These are phyloP conservation scores for Atethmia centrago DNA, from an alignment of 2,888 invertebrate species.

Conservation along the genomic window DNA sequence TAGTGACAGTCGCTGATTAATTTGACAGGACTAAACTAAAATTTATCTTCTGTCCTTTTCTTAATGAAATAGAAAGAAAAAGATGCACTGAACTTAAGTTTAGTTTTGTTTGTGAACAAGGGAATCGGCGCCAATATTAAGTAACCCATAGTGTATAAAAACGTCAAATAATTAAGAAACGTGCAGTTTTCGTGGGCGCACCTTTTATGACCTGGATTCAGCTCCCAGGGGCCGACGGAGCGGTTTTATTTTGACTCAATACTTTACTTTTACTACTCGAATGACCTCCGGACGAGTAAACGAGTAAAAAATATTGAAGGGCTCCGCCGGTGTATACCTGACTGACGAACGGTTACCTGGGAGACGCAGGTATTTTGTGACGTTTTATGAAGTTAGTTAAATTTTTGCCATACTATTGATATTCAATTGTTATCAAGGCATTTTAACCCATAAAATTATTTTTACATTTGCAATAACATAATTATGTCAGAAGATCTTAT, in stretches of 20 bases:
- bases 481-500: neutral
- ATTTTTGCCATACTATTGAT: neutral
- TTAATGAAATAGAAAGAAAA: too few species aligned
- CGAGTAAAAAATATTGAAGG: slow-evolving; percentile 77
- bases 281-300: slow-evolving; percentile 83
- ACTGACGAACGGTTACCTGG: slow-evolving; percentile 64
- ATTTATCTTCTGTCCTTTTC: too few species aligned
- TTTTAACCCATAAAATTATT: too few species aligned
- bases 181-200: slow-evolving; percentile 69
- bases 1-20: too few species aligned
- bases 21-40: too few species aligned
- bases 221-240: slow-evolving; percentile 77
- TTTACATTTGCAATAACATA: neutral
- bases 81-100: too few species aligned
- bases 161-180: slow-evolving; percentile 54
- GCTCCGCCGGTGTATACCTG: slow-evolving; percentile 73
- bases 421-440: too few species aligned
- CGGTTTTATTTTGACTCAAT: slow-evolving; percentile 81
- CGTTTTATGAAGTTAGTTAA: neutral
- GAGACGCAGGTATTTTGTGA: slow-evolving; percentile 1
- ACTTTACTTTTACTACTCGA: slow-evolving; percentile 84
- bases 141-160: slow-evolving; percentile 16
- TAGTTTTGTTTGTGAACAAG: too few species aligned
- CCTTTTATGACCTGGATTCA: slow-evolving; percentile 84
- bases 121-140: too few species aligned